These are phyloP conservation scores for Pseudococcus longispinus DNA, from an alignment of 2,888 invertebrate genomes.

Conservation along the genomic window DNA sequence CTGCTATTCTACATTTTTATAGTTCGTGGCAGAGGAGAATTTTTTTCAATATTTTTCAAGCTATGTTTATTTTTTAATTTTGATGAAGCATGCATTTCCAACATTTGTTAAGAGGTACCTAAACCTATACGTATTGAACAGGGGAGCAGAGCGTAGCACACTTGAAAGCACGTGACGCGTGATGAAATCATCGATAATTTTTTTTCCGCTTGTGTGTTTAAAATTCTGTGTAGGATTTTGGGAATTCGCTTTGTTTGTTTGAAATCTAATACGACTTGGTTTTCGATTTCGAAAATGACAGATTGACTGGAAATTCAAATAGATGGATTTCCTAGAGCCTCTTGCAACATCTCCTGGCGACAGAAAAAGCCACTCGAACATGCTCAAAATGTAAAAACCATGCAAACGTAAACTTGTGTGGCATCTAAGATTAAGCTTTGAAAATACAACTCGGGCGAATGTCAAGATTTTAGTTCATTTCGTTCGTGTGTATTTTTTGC, in stretches of 20 bases:
- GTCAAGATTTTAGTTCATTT: not conserved
- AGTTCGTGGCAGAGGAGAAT: not conserved
- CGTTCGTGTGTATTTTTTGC: not conserved
- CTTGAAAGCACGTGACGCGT: not conserved
- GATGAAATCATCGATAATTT: not conserved
- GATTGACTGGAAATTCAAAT: not conserved
- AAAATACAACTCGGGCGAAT: not conserved
- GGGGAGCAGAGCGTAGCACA: not conserved
- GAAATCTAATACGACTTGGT: not conserved
- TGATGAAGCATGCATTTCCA: not conserved
- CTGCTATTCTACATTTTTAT: conserved; percentile 47
- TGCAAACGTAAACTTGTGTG: too few species aligned
- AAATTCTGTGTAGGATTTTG: not conserved
- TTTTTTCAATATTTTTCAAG: conserved; percentile 27
- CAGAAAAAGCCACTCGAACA: not conserved
- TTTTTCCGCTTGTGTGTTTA: not conserved
- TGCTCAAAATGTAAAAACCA: not conserved
- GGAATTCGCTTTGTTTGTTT: not conserved
- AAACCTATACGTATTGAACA: not conserved
- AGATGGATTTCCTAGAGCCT: not conserved
- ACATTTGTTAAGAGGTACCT: not conserved
- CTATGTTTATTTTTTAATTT: conserved; percentile 37
- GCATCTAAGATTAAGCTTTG: not conserved
- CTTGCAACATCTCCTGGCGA: not conserved
- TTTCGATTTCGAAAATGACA: not conserved